phyloP scores from a whole-genome alignment of 2,797 vertebrate species.

The Xiphorhynchus erythropygius region DNA sequence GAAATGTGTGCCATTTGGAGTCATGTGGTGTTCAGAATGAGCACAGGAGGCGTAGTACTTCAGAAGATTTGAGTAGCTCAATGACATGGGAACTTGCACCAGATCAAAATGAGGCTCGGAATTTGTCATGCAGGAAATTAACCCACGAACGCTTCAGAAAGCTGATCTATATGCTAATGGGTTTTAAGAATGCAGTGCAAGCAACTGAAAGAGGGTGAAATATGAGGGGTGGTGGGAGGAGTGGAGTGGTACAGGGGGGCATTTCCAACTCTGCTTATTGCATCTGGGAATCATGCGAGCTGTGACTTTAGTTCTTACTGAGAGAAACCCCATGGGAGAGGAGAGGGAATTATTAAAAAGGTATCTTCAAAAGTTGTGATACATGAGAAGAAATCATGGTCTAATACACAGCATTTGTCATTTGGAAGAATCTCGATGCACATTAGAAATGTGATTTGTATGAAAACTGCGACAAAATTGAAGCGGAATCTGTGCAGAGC shows the following conservation, averaged over 20 bases:
- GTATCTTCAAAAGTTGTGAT: background rate
- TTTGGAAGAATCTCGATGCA: background rate
- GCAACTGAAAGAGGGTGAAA: background rate
- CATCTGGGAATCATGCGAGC: background rate
- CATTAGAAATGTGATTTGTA: background rate
- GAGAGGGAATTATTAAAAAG: background rate
- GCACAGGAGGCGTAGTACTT: background rate
- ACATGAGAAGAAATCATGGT: background rate
- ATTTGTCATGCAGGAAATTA: conserved; percentile 43
- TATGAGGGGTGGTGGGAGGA: background rate
- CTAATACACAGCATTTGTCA: background rate
- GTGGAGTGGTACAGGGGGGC: background rate
- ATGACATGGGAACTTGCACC: background rate
- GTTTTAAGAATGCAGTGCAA: background rate
- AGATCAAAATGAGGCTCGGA: background rate
- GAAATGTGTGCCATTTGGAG: background rate
- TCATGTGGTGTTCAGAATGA: background rate
- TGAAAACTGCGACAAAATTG: background rate
- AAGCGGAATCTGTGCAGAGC: background rate
- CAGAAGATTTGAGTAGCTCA: background rate
- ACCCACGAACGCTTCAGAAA: background rate
- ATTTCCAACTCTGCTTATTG: background rate
- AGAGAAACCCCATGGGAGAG: background rate
- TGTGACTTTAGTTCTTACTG: background rate
- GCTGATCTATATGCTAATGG: conserved; percentile 35